phyloP scores from a whole-genome alignment of 1,140 invertebrate genomes.

The Schlechtendalia chinensis region DNA sequence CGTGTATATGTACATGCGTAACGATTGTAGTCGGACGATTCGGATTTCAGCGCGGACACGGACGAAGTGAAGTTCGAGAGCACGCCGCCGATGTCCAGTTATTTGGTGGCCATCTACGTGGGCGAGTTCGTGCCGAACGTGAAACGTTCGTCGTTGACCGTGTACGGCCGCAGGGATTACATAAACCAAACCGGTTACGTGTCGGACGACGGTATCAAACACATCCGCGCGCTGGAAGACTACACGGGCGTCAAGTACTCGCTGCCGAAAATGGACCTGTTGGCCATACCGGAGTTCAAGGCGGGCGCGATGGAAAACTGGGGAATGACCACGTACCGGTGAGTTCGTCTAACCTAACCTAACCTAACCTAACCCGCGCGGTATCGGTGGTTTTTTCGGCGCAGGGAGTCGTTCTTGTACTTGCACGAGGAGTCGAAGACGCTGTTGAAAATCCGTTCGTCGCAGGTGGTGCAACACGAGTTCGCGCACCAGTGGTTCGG shows the following conservation, averaged over 20 bases:
- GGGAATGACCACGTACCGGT: slow-evolving; percentile 65
- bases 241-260: slow-evolving; percentile 52
- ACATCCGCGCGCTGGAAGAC: slow-evolving; percentile 51
- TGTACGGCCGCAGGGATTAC: slow-evolving; percentile 69
- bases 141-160: slow-evolving; percentile 63
- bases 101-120: slow-evolving; percentile 70
- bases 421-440: not conserved
- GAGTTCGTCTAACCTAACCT: not conserved
- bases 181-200: slow-evolving; percentile 56
- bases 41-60: not conserved
- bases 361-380: too few species aligned
- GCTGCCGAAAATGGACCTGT: slow-evolving; percentile 63
- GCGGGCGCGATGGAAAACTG: slow-evolving; percentile 87
- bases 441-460: slow-evolving; percentile 54
- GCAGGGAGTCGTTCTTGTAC: slow-evolving; percentile 19
- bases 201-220: slow-evolving; percentile 56
- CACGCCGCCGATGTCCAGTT: slow-evolving; percentile 69
- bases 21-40: not conserved
- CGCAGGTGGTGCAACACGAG: slow-evolving; percentile 60
- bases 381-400: not conserved
- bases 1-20: too few species aligned
- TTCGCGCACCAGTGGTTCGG: slow-evolving; percentile 60
- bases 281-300: slow-evolving; percentile 73
- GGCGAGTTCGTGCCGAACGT: slow-evolving; percentile 59
- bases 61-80: not conserved